Percentiles rank a stretch among this genome's conserved stretches.
phyloP scores from a whole-genome alignment of 92 coral and sea anemone genomes.

The Zoanthus sociatus region DNA sequence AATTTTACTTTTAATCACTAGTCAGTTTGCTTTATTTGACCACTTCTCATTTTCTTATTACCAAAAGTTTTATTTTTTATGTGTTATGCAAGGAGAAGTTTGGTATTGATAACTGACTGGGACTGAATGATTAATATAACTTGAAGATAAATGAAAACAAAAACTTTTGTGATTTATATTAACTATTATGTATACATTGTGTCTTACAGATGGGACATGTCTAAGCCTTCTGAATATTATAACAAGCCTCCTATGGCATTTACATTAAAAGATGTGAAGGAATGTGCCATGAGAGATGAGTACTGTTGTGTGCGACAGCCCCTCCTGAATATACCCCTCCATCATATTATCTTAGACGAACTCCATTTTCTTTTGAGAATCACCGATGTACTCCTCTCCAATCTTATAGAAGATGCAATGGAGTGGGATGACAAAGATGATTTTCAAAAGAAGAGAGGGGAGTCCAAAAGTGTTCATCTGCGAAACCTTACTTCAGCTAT shows the following conservation, averaged over 20 bases:
- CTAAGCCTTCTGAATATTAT: conserved; percentile 33
- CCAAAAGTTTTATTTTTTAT: too few relatives aligned
- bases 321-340: conserved; percentile 59
- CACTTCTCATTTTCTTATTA: too few relatives aligned
- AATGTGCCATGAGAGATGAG: conserved; percentile 38
- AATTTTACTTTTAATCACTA: too few relatives aligned
- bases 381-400: conserved; percentile 59
- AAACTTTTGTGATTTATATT: too few relatives aligned
- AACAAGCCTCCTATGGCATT: conserved; percentile 46
- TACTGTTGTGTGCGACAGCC: conserved; percentile 55
- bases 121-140: not conserved
- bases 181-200: not conserved
- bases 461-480: conserved; percentile 57
- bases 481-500: conserved; percentile 39
- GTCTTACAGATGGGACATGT: conserved; percentile 59
- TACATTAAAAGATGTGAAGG: conserved; percentile 48
- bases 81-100: too few relatives aligned
- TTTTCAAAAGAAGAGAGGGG: conserved; percentile 66
- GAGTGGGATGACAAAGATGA: conserved; percentile 72
- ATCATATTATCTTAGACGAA: conserved; percentile 59
- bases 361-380: conserved; percentile 59
- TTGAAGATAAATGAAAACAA: not conserved
- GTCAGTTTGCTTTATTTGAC: too few relatives aligned
- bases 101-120: too few relatives aligned
- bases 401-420: conserved; percentile 68